Evolutionary conservation across 2,113 vertebrate species (phyloP).

Genomic region (Columba livia): DNA sequence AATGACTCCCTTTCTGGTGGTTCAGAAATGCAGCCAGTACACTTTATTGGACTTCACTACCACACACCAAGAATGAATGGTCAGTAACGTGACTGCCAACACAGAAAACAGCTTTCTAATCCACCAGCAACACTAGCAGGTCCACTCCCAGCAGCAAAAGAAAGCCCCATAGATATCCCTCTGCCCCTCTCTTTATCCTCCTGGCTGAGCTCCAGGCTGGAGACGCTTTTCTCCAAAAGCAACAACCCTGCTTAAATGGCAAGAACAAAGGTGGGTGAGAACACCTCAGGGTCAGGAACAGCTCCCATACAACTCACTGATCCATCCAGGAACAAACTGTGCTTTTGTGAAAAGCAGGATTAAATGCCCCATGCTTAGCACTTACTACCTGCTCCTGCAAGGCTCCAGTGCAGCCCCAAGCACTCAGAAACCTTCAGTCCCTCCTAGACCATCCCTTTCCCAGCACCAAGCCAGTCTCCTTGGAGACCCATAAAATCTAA

Average conservation of each 20-base stretch:
- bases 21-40: conserved; percentile 17
- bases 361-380: not conserved
- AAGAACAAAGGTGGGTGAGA: not conserved
- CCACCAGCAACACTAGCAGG: not conserved
- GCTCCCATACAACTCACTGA: not conserved
- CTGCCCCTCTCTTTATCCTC: not conserved
- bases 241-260: not conserved
- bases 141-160: not conserved
- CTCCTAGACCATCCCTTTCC: not conserved
- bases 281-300: not conserved
- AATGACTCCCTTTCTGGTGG: not conserved
- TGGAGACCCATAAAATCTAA: not conserved
- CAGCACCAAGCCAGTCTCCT: not conserved
- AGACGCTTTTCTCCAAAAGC: not conserved
- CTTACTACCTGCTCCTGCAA: not conserved
- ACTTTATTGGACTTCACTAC: not conserved
- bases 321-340: not conserved
- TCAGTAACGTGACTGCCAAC: not conserved
- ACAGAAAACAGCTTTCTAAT: not conserved
- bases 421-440: not conserved
- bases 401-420: not conserved
- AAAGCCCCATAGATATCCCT: not conserved
- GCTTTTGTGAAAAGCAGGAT: not conserved
- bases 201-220: not conserved
- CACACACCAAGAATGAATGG: not conserved